Evolutionary conservation across 2,113 vertebrate genomes (phyloP).

Genomic region (Sminthopsis crassicaudata): DNA sequence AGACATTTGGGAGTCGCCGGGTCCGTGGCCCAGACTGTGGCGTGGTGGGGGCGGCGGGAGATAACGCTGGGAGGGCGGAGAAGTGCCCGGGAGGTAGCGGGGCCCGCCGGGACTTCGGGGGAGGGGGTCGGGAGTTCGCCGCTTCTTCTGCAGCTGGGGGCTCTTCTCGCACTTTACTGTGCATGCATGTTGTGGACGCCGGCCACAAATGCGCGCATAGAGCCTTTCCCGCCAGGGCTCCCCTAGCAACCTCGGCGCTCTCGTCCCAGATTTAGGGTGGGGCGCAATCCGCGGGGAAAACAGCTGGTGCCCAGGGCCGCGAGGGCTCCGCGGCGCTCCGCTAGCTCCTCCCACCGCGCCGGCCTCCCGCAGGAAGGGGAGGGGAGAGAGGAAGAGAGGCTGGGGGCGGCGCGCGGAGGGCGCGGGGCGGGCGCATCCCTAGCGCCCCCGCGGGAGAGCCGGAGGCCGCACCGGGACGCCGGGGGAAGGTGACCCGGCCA

Average conservation of each 20-base stretch:
- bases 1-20: not conserved
- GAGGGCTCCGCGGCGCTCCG: no score
- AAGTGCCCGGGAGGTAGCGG: not conserved
- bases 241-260: not conserved
- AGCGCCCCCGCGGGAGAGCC: not conserved
- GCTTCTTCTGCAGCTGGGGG: no score
- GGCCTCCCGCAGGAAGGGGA: not conserved
- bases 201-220: not conserved
- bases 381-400: no score
- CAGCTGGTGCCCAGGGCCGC: not conserved
- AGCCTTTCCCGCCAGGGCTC: not conserved
- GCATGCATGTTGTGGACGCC: no score
- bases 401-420: no score
- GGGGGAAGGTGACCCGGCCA: not conserved
- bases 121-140: no score
- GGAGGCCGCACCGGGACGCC: not conserved
- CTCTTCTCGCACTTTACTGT: not conserved
- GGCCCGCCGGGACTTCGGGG: no score
- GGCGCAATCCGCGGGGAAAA: not conserved
- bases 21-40: not conserved
- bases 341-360: not conserved
- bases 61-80: not conserved
- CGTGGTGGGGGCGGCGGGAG: accelerated
- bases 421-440: not conserved
- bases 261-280: not conserved